Conservation (phyloP, 2,113 vertebrate species). For the Dermatemys mawii region DNA sequence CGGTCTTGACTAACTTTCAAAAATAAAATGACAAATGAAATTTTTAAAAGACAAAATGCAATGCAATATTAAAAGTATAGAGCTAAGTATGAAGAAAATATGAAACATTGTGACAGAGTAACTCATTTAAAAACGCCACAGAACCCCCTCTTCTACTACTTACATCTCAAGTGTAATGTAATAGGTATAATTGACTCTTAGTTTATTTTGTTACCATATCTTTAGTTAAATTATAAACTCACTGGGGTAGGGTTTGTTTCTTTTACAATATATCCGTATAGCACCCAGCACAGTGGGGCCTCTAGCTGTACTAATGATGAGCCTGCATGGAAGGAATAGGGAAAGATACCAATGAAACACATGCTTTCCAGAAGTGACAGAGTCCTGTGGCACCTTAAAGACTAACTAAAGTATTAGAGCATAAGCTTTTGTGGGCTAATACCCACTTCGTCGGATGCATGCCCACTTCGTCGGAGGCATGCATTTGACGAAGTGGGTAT, state of each 20-base stretch:
- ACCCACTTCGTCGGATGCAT: too few species aligned
- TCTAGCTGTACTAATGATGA: not conserved
- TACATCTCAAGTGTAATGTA: not conserved
- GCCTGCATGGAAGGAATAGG: not conserved
- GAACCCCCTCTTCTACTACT: not conserved
- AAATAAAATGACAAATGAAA: too few species aligned
- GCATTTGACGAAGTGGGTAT: too few species aligned
- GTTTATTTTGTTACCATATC: not conserved
- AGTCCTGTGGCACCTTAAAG: too few species aligned
- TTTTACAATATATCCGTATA: not conserved
- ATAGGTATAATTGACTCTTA: not conserved
- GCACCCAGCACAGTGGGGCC: not conserved
- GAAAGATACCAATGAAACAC: not conserved
- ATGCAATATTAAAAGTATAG: not conserved
- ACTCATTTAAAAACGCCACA: not conserved
- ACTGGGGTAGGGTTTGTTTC: not conserved
- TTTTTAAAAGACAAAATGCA: not conserved
- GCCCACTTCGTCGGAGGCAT: too few species aligned
- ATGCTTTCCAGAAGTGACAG: too few species aligned
- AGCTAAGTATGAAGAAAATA: not conserved
- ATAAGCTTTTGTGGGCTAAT: too few species aligned
- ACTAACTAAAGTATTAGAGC: too few species aligned
- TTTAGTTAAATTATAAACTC: not conserved
- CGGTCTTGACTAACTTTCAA: too few species aligned
- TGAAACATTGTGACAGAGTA: not conserved